phyloP scores from a whole-genome alignment of 2,113 vertebrate genomes.

The Campylomormyrus numenius region DNA sequence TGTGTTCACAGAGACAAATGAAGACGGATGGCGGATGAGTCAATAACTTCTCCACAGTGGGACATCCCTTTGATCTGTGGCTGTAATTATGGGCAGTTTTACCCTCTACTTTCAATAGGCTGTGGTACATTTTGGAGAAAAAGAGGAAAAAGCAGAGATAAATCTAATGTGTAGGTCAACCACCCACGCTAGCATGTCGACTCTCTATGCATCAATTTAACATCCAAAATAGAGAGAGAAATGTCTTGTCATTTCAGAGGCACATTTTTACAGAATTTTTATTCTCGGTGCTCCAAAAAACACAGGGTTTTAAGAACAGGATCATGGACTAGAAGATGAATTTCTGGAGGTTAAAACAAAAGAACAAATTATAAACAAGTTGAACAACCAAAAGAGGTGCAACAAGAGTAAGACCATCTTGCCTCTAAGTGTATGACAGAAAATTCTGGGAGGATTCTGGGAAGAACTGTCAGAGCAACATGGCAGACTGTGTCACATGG shows the following conservation, averaged over 20 bases:
- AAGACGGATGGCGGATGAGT: slow-evolving; percentile 47
- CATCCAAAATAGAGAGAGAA: slow-evolving; percentile 55
- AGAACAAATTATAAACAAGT: slow-evolving; percentile 22
- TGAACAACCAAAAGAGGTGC: background rate
- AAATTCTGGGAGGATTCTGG: background rate
- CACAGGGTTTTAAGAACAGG: slow-evolving; percentile 34
- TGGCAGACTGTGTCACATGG: background rate
- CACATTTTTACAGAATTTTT: slow-evolving; percentile 47
- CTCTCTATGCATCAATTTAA: slow-evolving; percentile 55
- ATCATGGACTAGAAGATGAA: slow-evolving; percentile 34
- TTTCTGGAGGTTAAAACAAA: slow-evolving; percentile 35
- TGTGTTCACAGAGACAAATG: slow-evolving; percentile 38
- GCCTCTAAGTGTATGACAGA: background rate
- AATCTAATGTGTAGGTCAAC: slow-evolving; percentile 37
- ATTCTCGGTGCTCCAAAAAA: slow-evolving; percentile 40
- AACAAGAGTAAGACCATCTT: background rate
- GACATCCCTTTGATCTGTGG: slow-evolving; percentile 34
- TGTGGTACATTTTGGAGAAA: slow-evolving; percentile 44
- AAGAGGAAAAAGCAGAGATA: slow-evolving; percentile 26
- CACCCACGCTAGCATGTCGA: slow-evolving; percentile 50
- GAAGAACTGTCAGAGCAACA: background rate
- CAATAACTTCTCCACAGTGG: slow-evolving; percentile 24
- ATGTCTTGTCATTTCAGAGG: slow-evolving; percentile 67
- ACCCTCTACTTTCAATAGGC: slow-evolving; percentile 54
- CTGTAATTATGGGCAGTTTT: slow-evolving; percentile 53